Evolutionary conservation across 1,140 invertebrate species (phyloP).

Genomic region (Zaprionus africanus): DNA sequence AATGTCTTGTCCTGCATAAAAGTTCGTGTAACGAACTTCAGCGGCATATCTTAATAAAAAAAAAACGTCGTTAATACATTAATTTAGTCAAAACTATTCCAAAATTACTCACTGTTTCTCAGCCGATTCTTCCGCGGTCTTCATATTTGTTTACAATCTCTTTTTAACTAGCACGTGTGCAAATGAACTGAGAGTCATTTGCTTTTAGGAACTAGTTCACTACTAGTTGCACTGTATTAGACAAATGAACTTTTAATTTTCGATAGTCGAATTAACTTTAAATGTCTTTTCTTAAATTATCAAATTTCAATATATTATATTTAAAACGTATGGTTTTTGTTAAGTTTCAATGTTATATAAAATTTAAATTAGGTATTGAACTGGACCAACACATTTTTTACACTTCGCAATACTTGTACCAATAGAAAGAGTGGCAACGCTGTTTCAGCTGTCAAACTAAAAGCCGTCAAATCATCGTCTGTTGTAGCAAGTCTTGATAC

Average conservation of each 20-base stretch:
- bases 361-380: neutral
- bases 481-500: constrained; percentile 27
- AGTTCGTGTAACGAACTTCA: constrained; percentile 90
- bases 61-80: neutral
- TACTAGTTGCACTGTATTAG: neutral
- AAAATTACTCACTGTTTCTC: constrained; percentile 63
- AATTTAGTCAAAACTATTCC: neutral
- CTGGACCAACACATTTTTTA: neutral
- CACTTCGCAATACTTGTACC: neutral
- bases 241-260: neutral
- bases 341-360: neutral
- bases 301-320: neutral
- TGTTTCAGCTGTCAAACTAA: constrained; percentile 52
- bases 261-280: neutral
- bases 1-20: constrained; percentile 93
- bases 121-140: constrained; percentile 52
- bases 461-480: constrained; percentile 83
- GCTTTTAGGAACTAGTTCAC: neutral
- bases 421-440: neutral
- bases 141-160: constrained; percentile 64
- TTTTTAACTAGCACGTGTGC: constrained; percentile 49
- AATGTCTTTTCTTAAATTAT: neutral
- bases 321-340: neutral
- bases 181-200: constrained; percentile 1
- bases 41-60: constrained; percentile 89